phyloP scores from a whole-genome alignment of 2,113 vertebrate genomes.

The Aleadryas rufinucha region DNA sequence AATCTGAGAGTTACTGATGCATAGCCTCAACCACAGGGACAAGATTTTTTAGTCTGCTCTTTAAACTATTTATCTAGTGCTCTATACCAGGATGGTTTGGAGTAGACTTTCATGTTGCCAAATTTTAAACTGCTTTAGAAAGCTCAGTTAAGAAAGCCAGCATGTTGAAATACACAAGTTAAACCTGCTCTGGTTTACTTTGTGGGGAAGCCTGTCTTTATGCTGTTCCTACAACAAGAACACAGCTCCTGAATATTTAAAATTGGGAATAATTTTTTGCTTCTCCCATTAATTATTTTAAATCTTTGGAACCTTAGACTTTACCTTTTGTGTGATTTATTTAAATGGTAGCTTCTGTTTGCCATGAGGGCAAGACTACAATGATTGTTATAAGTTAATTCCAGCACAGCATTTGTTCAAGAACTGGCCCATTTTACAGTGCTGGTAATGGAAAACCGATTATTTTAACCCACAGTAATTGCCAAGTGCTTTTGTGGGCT shows the following conservation, averaged over 20 bases:
- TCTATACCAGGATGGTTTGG: neutral
- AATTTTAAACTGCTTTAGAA: neutral
- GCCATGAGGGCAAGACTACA: neutral
- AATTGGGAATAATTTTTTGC: neutral
- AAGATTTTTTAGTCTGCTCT: neutral
- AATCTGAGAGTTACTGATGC: neutral
- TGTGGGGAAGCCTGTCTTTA: neutral
- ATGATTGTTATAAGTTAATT: neutral
- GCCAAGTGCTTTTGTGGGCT: neutral
- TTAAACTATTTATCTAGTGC: neutral
- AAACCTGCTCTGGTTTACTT: neutral
- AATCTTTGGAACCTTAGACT: neutral
- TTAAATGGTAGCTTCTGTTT: neutral
- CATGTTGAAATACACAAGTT: neutral
- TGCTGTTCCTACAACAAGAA: neutral
- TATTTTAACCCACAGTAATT: neutral
- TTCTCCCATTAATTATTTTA: neutral
- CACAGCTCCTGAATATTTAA: neutral
- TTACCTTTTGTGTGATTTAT: neutral
- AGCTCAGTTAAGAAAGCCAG: neutral
- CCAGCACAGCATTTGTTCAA: neutral
- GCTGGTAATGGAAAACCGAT: neutral
- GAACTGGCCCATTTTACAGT: neutral
- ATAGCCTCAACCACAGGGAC: neutral
- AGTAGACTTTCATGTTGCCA: neutral